These are phyloP conservation scores for Phylloscopus whistleri DNA, from an alignment of 2,113 vertebrate genomes.

Conservation along the genomic window DNA sequence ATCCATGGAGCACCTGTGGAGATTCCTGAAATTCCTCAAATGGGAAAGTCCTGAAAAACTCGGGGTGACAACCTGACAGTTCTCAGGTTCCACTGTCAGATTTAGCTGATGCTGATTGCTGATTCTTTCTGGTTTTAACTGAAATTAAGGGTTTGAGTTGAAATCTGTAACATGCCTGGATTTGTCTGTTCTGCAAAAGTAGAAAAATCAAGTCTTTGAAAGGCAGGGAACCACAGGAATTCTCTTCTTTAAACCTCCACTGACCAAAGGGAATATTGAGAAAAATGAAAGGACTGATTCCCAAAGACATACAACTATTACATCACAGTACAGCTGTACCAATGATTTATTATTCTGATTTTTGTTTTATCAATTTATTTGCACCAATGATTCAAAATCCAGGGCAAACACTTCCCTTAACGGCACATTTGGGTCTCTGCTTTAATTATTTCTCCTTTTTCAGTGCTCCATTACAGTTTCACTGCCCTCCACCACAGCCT, in stretches of 20 bases:
- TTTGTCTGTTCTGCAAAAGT: rapidly evolving
- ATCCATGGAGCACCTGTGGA: background rate
- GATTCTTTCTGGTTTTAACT: background rate
- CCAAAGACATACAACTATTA: background rate
- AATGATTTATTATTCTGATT: background rate
- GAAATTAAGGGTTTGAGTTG: background rate
- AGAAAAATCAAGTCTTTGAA: background rate
- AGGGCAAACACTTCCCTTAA: background rate
- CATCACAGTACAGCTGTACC: background rate
- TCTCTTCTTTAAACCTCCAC: background rate
- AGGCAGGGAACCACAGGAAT: rapidly evolving
- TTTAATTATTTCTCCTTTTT: background rate
- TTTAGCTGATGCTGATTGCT: background rate
- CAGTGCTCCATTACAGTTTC: rapidly evolving
- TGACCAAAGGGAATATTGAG: background rate
- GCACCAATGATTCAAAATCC: background rate
- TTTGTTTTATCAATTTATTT: background rate
- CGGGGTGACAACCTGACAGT: background rate
- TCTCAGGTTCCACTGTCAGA: too few species aligned
- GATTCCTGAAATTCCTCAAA: background rate
- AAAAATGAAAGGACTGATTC: background rate
- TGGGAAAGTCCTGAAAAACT: background rate
- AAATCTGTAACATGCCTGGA: too few species aligned
- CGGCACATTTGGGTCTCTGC: rapidly evolving
- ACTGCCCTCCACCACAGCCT: background rate